Evolutionary conservation across 2,113 vertebrate species (phyloP).

Genomic region (Nycticebus coucang): DNA sequence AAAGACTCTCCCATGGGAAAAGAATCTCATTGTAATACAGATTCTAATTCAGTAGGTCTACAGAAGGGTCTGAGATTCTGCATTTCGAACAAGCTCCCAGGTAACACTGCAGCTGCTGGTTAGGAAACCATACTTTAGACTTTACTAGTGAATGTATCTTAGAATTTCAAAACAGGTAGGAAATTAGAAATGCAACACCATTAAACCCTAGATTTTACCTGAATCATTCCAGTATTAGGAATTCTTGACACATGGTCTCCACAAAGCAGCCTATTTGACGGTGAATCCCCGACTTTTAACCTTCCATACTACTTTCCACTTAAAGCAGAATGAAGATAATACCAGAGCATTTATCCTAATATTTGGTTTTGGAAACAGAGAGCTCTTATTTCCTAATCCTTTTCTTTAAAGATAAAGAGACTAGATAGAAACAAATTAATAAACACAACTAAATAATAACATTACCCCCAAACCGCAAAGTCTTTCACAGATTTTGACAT

Average conservation of each 20-base stretch:
- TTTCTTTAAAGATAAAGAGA: not conserved
- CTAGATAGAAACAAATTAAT: not conserved
- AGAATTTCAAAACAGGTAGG: not conserved
- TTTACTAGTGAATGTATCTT: not conserved
- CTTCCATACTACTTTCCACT: not conserved
- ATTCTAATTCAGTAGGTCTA: not conserved
- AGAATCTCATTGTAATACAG: not conserved
- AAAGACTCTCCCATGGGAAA: not conserved
- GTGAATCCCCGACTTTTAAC: not conserved
- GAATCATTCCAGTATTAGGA: not conserved
- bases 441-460: not conserved
- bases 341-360: not conserved
- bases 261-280: not conserved
- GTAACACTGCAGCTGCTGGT: not conserved
- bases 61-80: not conserved
- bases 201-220: not conserved
- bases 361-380: not conserved
- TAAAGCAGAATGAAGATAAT: not conserved
- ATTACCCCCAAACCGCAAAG: not conserved
- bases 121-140: not conserved
- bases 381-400: not conserved
- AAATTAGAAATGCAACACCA: not conserved
- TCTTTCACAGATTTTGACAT: not conserved
- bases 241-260: not conserved
- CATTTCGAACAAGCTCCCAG: not conserved